Percentiles rank a stretch among this genome's conserved stretches.
Conservation (phyloP, 1,140 invertebrate species). For the Streblospio benedicti region DNA sequence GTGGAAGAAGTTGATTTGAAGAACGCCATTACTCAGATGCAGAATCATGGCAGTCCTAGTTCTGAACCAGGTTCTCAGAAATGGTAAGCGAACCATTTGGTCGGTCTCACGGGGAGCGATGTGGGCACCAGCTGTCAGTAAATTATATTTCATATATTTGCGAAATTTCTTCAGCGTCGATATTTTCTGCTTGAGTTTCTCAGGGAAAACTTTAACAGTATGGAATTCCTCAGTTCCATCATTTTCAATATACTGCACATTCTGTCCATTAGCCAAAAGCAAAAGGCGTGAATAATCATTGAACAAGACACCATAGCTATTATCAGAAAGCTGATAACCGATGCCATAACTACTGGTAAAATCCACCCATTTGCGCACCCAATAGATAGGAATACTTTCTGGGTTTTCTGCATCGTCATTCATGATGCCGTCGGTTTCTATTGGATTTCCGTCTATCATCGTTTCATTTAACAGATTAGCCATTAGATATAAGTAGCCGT, state of each 20-base stretch:
- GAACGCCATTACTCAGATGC: conserved; percentile 91
- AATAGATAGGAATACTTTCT: conserved; percentile 81
- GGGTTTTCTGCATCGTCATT: conserved; percentile 92
- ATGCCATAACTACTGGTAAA: conserved; percentile 98
- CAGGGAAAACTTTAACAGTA: conserved; percentile 70
- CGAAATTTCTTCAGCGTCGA: conserved; percentile 90
- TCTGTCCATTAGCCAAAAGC: conserved; percentile 35
- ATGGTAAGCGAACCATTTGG: conserved; percentile 79
- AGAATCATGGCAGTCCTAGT: conserved; percentile 89
- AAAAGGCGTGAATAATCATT: conserved; percentile 85
- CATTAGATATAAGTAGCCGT: no score
- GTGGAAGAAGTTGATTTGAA: conserved; percentile 93
- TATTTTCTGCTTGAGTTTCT: conserved; percentile 85
- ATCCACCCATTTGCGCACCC: conserved; percentile 98
- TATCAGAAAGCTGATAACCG: conserved; percentile 91
- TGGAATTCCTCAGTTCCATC: conserved; percentile 80
- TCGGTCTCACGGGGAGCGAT: conserved; percentile 72
- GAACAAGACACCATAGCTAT: conserved; percentile 88
- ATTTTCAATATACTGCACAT: conserved; percentile 93
- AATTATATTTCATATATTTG: conserved; percentile 93
- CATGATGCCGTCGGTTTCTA: no score
- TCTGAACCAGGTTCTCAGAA: conserved; percentile 89
- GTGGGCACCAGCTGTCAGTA: conserved; percentile 64
- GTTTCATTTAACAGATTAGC: conserved; percentile 46
- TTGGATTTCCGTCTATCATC: no score